These are phyloP conservation scores for Lasius platythorax DNA, from an alignment of 2,888 invertebrate species.

Conservation along the genomic window DNA sequence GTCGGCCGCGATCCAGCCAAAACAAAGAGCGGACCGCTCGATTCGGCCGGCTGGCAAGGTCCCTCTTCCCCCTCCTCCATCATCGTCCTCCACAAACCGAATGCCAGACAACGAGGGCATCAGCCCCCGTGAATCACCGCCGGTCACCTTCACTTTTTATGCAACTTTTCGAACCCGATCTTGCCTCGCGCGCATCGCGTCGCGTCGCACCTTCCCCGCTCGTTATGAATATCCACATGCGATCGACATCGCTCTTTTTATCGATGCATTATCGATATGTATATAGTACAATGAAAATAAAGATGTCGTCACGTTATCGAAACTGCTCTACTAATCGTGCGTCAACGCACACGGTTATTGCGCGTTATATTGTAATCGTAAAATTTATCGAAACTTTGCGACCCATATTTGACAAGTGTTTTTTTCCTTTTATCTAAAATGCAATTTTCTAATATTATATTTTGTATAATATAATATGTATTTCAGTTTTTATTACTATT, in stretches of 20 bases:
- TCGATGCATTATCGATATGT: slow-evolving; percentile 17
- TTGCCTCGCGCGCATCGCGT: slow-evolving; percentile 62
- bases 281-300: neutral
- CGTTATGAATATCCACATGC: slow-evolving; percentile 31
- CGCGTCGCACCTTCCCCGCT: neutral
- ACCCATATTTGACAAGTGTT: neutral
- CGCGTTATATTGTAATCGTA: neutral
- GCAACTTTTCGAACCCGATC: slow-evolving; percentile 81
- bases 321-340: neutral
- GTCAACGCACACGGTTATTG: neutral
- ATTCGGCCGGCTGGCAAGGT: slow-evolving; percentile 61
- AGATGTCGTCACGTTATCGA: slow-evolving; percentile 4
- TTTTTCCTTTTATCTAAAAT: neutral
- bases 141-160: slow-evolving; percentile 85
- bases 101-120: slow-evolving; percentile 84
- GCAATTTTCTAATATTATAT: neutral
- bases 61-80: slow-evolving; percentile 62
- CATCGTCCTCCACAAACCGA: slow-evolving; percentile 73
- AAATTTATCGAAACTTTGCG: neutral
- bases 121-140: slow-evolving; percentile 84
- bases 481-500: neutral
- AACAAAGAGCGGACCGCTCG: slow-evolving; percentile 56
- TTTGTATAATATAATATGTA: neutral
- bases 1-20: slow-evolving; percentile 55
- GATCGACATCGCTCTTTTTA: slow-evolving; percentile 6